Evolutionary conservation across 2,113 vertebrate species (phyloP), one percentile per base, ranked within the genome.

Genomic region (Jacana jacana): DNA sequence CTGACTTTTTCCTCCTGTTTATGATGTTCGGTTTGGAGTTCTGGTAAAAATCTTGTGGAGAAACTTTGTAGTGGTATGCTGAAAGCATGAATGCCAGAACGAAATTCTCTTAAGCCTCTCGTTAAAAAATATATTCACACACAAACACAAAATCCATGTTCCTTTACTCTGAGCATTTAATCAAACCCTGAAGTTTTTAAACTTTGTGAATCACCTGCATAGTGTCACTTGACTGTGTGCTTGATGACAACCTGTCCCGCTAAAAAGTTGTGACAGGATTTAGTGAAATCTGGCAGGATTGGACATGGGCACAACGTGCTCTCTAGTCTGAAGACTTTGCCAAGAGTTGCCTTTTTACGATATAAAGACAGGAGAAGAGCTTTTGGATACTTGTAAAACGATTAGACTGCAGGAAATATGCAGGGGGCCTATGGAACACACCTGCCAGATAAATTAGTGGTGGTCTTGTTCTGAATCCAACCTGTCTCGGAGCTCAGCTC

Each of bases 391-490:
- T 92, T 96, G 52, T 42, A 54, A 14, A 72, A 27, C 81, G 42
- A 86, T 96, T 88, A 93, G 61, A 58, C 58, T 33, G 37, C 58
- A 91, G 90, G 64, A 96, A 95, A 83, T 78, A 14, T 69, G 44
- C 86, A 57, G 69, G 14, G 78, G n/a, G 48, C 44, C 65, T 86
- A 4, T 27, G 58, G 63, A 77, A 42, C 65, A 70, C 87, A 93
- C 89, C 89, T 96, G 80, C 88, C 72, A 88, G 87, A 89, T 44
- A 81, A 92, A 93, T 94, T 76, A 89, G 77, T 92, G 93, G 91
- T 97, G 92, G 95, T 94, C 90, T 95, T 96, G 92, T 81, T 94
- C 73, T 89, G 95, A 94, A 79, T 95, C 91, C 93, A 95, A 4
- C 57, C 48, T 95, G 61, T 80, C 35, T 88, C 35, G 48, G 39